Conservation (phyloP, 2,888 invertebrate species). For the Drosophila robusta region DNA sequence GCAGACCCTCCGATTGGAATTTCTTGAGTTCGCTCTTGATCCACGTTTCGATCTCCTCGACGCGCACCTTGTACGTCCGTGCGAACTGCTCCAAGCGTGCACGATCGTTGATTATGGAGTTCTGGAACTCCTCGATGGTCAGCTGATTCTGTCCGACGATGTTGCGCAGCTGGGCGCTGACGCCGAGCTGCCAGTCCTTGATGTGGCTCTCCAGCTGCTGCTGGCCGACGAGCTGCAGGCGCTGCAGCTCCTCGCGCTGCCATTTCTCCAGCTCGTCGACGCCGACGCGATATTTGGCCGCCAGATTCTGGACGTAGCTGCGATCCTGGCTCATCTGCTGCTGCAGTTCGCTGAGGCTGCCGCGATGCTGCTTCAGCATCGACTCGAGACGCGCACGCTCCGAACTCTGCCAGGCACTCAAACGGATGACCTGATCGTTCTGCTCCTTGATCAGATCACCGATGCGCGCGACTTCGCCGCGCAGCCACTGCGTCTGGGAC, state of each 20-base stretch:
- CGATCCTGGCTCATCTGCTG: slow-evolving; percentile 80
- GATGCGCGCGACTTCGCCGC: slow-evolving; percentile 80
- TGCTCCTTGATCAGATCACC: slow-evolving; percentile 79
- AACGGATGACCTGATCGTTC: slow-evolving; percentile 80
- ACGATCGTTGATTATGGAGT: slow-evolving; percentile 80
- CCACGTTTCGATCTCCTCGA: slow-evolving; percentile 84
- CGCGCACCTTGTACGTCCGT: slow-evolving; percentile 79
- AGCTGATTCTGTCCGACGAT: slow-evolving; percentile 81
- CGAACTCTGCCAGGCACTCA: slow-evolving; percentile 82
- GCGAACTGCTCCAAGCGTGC: slow-evolving; percentile 79
- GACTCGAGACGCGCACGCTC: slow-evolving; percentile 81
- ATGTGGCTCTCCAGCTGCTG: slow-evolving; percentile 76
- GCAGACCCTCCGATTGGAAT: slow-evolving; percentile 80
- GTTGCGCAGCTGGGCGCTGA: slow-evolving; percentile 74
- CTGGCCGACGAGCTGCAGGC: slow-evolving; percentile 74
- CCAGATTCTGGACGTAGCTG: slow-evolving; percentile 76
- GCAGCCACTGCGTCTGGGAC: slow-evolving; percentile 82
- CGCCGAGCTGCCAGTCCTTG: slow-evolving; percentile 82
- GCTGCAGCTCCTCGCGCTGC: slow-evolving; percentile 82
- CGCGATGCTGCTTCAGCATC: slow-evolving; percentile 80
- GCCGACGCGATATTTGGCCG: slow-evolving; percentile 82
- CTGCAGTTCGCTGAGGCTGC: slow-evolving; percentile 80
- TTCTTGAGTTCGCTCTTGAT: slow-evolving; percentile 79
- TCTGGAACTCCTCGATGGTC: slow-evolving; percentile 83
- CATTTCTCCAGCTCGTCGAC: slow-evolving; percentile 83